Conservation (phyloP, 2,113 vertebrate species). For the Hirundichthys speculiger region DNA sequence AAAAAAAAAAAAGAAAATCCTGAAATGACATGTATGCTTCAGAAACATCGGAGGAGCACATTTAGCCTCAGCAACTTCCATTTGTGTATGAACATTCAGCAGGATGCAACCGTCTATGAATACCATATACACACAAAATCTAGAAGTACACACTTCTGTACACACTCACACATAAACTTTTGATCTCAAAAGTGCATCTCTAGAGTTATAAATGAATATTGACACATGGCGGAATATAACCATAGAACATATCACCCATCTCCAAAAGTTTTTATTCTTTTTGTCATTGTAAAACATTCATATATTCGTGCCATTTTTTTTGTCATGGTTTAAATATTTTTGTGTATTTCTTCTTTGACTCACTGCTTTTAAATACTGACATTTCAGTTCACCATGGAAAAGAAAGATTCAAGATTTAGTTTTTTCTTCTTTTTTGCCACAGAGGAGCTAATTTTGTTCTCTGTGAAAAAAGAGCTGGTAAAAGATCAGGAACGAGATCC, state of each 20-base stretch:
- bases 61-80: not conserved
- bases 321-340: not conserved
- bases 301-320: not conserved
- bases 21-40: slow-evolving; percentile 10
- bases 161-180: not conserved
- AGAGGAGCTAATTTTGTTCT: not conserved
- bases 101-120: too few species aligned
- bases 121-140: too few species aligned
- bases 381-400: slow-evolving; percentile 24
- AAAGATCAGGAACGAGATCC: too few species aligned
- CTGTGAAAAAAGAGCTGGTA: not conserved
- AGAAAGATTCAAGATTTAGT: slow-evolving; percentile 19
- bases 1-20: slow-evolving; percentile 9
- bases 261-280: not conserved
- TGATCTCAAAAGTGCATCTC: slow-evolving; percentile 1
- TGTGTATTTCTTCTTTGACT: slow-evolving; percentile 28
- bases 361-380: slow-evolving; percentile 22
- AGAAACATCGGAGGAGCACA: not conserved
- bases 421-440: not conserved
- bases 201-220: slow-evolving; percentile 5
- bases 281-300: not conserved
- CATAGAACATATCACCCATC: not conserved
- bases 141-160: not conserved
- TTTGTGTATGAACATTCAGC: slow-evolving; percentile 1
- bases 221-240: not conserved